Percentiles rank a stretch among this genome's conserved stretches.
Conservation (phyloP, 2,888 invertebrate species). For the Plebejus anna region DNA sequence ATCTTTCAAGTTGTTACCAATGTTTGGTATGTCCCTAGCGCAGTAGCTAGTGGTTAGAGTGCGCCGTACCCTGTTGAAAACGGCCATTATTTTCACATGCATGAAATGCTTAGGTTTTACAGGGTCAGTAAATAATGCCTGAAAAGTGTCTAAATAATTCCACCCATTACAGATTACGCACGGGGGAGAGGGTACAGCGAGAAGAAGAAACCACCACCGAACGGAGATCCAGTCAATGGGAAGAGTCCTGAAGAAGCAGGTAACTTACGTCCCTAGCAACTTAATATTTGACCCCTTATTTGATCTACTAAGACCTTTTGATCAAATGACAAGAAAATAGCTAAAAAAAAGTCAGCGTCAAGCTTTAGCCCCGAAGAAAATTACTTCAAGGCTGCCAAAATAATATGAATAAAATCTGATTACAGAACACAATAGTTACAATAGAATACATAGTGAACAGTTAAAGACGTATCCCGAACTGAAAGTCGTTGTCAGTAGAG, state of each 20-base stretch:
- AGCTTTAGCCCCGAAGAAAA: not conserved
- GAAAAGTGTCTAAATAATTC: too few relatives aligned
- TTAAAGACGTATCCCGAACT: constrained; percentile 61
- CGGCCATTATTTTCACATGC: too few relatives aligned
- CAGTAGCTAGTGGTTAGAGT: too few relatives aligned
- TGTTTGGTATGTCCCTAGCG: too few relatives aligned
- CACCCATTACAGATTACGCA: constrained; percentile 54
- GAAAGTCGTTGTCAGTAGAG: constrained; percentile 72
- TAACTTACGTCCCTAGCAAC: not conserved
- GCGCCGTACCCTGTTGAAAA: too few relatives aligned
- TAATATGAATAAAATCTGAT: not conserved
- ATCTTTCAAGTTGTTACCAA: too few relatives aligned
- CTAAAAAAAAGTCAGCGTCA: too few relatives aligned
- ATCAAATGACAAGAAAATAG: too few relatives aligned
- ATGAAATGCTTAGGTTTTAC: too few relatives aligned
- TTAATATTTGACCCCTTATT: not conserved
- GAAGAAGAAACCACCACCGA: constrained; percentile 51
- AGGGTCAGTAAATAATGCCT: too few relatives aligned
- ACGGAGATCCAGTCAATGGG: constrained; percentile 50
- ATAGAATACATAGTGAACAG: constrained; percentile 48
- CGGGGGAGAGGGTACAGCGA: constrained; percentile 61
- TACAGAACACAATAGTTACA: constrained; percentile 47
- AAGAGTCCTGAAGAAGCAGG: constrained; percentile 55
- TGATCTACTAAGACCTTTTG: too few relatives aligned
- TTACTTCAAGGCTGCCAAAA: too few relatives aligned